Conservation (phyloP, 2,888 invertebrate genomes). For the Volucella bombylans region DNA sequence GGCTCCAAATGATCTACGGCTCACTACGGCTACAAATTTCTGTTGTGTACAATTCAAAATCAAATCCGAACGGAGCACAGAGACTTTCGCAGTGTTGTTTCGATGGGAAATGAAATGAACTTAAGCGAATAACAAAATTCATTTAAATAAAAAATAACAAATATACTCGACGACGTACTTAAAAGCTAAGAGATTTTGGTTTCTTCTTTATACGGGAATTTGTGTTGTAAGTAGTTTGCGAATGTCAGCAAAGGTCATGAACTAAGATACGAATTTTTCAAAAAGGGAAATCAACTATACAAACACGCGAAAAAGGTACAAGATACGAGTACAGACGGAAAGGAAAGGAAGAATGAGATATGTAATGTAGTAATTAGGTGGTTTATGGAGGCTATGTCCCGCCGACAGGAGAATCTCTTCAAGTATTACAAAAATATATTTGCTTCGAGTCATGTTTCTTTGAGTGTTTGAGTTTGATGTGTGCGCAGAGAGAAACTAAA, state of each 20-base stretch:
- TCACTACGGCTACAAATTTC: background rate
- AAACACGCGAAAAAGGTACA: background rate
- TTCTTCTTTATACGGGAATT: too few species aligned
- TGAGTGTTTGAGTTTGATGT: slow-evolving; percentile 1
- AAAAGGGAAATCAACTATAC: slow-evolving; percentile 5
- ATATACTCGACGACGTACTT: background rate
- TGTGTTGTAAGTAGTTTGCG: background rate
- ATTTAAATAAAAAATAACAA: background rate
- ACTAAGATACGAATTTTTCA: background rate
- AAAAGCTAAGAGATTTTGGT: background rate
- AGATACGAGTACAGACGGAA: slow-evolving; percentile 26
- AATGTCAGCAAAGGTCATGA: slow-evolving; percentile 12
- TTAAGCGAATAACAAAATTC: too few species aligned
- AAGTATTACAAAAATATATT: slow-evolving; percentile 24
- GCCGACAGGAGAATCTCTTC: slow-evolving; percentile 14
- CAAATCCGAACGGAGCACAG: slow-evolving; percentile 9
- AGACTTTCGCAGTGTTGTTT: background rate
- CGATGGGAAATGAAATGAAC: background rate
- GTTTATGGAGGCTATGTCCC: slow-evolving; percentile 1
- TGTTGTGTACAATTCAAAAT: slow-evolving; percentile 12
- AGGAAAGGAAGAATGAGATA: slow-evolving; percentile 19
- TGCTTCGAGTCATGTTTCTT: background rate
- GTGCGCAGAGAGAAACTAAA: slow-evolving; percentile 1
- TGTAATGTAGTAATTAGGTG: background rate
- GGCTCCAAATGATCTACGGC: too few species aligned